These are phyloP conservation scores for Strix uralensis DNA, from an alignment of 2,113 vertebrate genomes.

Conservation along the genomic window DNA sequence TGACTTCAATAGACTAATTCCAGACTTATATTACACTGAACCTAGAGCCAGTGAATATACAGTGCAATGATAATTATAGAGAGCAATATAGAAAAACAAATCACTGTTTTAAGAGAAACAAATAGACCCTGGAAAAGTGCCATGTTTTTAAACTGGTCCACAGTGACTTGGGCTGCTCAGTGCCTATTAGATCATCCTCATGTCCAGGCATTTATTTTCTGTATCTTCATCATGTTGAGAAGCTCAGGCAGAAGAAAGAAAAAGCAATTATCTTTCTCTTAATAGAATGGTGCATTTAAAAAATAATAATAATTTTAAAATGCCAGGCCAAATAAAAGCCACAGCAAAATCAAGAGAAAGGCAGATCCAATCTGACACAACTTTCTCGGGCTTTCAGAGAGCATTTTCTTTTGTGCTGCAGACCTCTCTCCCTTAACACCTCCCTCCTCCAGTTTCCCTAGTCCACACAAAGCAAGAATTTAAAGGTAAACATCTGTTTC, in stretches of 20 bases:
- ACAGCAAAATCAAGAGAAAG: conserved; percentile 1
- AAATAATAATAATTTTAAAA: not conserved
- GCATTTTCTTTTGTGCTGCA: not conserved
- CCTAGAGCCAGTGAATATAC: not conserved
- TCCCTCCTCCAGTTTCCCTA: not conserved
- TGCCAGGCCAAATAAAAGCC: not conserved
- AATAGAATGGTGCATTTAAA: not conserved
- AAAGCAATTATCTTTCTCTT: conserved; percentile 23
- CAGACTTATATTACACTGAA: conserved; percentile 31
- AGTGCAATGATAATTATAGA: not conserved
- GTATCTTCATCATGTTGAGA: not conserved
- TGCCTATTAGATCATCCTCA: not conserved
- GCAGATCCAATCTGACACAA: not conserved
- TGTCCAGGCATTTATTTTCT: not conserved
- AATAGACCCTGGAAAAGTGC: not conserved
- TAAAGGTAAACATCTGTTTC: conserved; percentile 45
- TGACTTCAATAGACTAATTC: conserved; percentile 29
- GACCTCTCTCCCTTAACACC: not conserved
- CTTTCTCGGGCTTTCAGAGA: not conserved
- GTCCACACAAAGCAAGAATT: not conserved
- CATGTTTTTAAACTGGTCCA: not conserved
- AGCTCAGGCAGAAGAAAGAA: not conserved
- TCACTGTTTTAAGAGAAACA: not conserved
- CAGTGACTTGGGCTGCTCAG: not conserved
- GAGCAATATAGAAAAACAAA: conserved; percentile 28